phyloP scores from a whole-genome alignment of 53 echinoderm and acorn worm species.

The Echinometra lucunter region DNA sequence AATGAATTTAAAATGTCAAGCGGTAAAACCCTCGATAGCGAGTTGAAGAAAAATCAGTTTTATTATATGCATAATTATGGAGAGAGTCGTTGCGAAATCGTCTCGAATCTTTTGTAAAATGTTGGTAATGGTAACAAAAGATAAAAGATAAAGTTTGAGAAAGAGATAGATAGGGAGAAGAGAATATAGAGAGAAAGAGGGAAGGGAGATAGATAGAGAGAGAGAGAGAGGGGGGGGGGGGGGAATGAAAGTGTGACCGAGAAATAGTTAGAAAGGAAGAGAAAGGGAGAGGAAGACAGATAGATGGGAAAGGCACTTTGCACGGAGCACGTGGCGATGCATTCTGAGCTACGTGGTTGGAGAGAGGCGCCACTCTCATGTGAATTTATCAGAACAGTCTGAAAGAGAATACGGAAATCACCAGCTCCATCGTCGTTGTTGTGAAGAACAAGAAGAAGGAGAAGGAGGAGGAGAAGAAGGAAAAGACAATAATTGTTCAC shows the following conservation, averaged over 20 bases:
- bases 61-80: not conserved
- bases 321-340: not conserved
- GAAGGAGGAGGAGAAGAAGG: no score
- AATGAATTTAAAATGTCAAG: conserved; percentile 15
- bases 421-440: not conserved
- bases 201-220: not conserved
- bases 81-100: not conserved
- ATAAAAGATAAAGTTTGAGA: not conserved
- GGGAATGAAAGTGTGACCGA: not conserved
- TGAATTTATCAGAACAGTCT: not conserved
- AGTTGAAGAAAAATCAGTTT: not conserved
- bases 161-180: not conserved
- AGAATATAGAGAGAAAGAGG: not conserved
- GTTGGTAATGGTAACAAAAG: not conserved
- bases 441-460: no score
- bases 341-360: not conserved
- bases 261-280: not conserved
- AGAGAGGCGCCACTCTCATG: not conserved
- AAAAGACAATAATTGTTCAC: no score
- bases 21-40: not conserved
- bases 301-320: not conserved
- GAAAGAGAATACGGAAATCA: not conserved
- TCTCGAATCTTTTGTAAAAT: not conserved
- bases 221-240: not conserved
- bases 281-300: not conserved